Conservation (phyloP, 2,113 vertebrate species). For the Oreochromis niloticus region DNA sequence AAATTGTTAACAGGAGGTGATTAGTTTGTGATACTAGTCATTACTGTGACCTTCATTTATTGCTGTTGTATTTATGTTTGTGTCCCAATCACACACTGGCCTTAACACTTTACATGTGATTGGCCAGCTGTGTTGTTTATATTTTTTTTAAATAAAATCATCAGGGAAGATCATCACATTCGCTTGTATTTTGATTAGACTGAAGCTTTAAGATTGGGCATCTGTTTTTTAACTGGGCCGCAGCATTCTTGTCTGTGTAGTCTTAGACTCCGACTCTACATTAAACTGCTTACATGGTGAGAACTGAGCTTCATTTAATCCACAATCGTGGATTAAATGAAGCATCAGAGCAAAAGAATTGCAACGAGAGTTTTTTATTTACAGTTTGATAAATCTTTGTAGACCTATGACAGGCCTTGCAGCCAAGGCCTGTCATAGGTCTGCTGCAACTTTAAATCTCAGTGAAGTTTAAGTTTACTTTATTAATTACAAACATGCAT, state of each 20-base stretch:
- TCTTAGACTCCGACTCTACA: background rate
- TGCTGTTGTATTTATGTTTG: background rate
- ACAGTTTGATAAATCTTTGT: background rate
- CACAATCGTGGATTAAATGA: background rate
- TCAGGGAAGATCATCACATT: background rate
- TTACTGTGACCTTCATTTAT: background rate
- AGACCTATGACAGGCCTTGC: background rate
- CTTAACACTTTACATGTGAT: background rate
- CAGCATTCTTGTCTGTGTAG: background rate
- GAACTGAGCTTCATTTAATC: background rate
- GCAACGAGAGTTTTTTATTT: background rate
- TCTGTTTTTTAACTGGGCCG: background rate
- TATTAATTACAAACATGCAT: background rate
- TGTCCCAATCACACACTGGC: background rate
- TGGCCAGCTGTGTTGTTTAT: background rate
- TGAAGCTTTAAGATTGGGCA: background rate
- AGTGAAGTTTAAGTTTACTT: background rate
- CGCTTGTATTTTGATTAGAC: background rate
- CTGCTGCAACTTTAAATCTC: background rate
- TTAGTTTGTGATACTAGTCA: background rate
- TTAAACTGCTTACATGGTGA: background rate
- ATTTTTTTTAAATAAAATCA: background rate
- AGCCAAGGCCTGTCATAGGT: background rate
- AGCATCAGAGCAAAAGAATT: background rate
- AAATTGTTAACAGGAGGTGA: background rate